A percentile compares a stretch with the other conserved stretches of the same genome.
Conservation (phyloP, 2,888 invertebrate genomes). For the Yponomeuta plumbellus region DNA sequence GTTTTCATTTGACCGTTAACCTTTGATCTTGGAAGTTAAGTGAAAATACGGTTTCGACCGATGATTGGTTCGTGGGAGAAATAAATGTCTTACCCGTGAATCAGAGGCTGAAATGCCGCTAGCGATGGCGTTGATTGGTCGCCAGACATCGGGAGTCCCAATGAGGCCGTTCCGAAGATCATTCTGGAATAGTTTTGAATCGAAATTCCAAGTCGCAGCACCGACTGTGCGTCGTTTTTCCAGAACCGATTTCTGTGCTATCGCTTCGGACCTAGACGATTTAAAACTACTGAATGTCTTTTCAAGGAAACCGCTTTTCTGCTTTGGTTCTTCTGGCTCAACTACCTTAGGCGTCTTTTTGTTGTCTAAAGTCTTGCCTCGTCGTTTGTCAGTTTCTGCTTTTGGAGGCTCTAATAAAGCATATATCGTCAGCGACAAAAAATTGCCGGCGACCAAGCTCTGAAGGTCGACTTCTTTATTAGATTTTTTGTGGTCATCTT, state of each 20-base stretch:
- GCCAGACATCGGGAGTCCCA: constrained; percentile 83
- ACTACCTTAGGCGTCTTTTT: constrained; percentile 54
- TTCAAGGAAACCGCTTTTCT: constrained; percentile 69
- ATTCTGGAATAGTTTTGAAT: constrained; percentile 78
- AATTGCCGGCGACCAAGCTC: constrained; percentile 79
- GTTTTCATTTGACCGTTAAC: too few species aligned
- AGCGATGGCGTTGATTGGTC: constrained; percentile 79
- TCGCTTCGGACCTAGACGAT: constrained; percentile 60
- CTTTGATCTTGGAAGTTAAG: too few species aligned
- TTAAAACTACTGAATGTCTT: constrained; percentile 70
- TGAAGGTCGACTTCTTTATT: constrained; percentile 70
- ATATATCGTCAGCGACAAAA: constrained; percentile 82
- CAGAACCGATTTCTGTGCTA: constrained; percentile 66
- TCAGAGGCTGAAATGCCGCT: constrained; percentile 77
- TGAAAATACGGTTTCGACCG: neutral
- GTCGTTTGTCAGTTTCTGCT: constrained; percentile 53
- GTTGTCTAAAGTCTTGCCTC: constrained; percentile 49
- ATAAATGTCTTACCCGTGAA: constrained; percentile 56
- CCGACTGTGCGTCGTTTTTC: constrained; percentile 81
- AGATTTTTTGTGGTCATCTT: constrained; percentile 63
- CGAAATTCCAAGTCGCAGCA: constrained; percentile 81
- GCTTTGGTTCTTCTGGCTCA: constrained; percentile 65
- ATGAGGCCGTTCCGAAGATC: constrained; percentile 77
- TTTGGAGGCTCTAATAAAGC: constrained; percentile 79
- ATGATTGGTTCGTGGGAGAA: neutral